Base-by-base conservation (phyloP, 1,140 invertebrate genomes). In the Elymnias hypermnestra region DNA sequence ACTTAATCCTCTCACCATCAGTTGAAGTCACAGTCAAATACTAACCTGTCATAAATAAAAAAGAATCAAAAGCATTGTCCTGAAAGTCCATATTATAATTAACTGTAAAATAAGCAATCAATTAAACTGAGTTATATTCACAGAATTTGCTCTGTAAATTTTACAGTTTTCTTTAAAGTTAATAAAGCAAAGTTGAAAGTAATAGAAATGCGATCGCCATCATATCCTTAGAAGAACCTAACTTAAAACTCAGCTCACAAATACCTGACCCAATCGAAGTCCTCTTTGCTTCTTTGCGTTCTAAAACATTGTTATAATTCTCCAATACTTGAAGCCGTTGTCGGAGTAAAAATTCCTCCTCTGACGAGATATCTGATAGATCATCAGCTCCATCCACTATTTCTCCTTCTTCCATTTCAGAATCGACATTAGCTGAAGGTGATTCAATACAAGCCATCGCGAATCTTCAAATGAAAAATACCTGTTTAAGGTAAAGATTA, bases 361-460 rank as follows among this genome's bases (percentile, higher is more conserved):
- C 81, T 2, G 81, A 84, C 3, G 81, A 84, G 50, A 84, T 85
- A 48, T 82, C 77, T 2, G 81, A 82, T 1, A 79, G 43, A 31
- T 75, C 63, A 44, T 83, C 75, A 7, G 71, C 44, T 17, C 79
- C 78, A 33, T 83, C 81, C 5, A 83, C 63, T 50, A 84, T 84
- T 59, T 84, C 78, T 3, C 81, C 81, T 61, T 84, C 81, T 52
- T 84, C 81, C 67, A 74, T 81, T 48, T 84, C 81, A 1, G 71
- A 79, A 29, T 82, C 81, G 37, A 28, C 63, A 42, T 76, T 69
- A 2, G 26, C 31, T 38, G 59, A 40, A 15, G 54, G 43, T 43
- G 76, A 53, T 43, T 64, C 63, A 31, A 70, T 43, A 33, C 69
- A 71, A 45, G 68, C 64, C 74, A 82, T 82, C 15, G 35, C 48